Percentiles rank a stretch among this genome's conserved stretches.
These are phyloP conservation scores for Ailuropoda melanoleuca DNA, from an alignment of 2,113 vertebrate species.

Conservation along the genomic window DNA sequence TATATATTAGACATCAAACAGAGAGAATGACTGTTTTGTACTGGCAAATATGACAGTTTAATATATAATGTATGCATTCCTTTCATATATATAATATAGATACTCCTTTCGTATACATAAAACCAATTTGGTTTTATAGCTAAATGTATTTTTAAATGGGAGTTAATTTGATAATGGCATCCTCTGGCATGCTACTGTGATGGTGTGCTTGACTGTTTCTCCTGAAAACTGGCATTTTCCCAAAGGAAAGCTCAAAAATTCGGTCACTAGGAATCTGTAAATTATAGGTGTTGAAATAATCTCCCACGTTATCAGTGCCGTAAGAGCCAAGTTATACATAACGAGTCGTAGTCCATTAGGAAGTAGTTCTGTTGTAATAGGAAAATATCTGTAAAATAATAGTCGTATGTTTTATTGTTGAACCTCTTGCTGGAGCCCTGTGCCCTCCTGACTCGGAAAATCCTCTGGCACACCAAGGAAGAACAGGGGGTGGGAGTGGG, in stretches of 20 bases:
- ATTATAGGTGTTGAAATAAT: not conserved
- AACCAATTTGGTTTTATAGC: slow-evolving; percentile 43
- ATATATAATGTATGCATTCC: not conserved
- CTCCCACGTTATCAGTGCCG: not conserved
- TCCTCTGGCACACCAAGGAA: not conserved
- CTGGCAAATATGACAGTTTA: slow-evolving; percentile 43
- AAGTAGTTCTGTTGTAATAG: not conserved
- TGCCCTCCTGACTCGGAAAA: not conserved
- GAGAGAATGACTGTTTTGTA: not conserved
- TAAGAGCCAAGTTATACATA: not conserved
- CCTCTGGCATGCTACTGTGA: not conserved
- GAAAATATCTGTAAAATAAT: not conserved
- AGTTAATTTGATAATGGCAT: slow-evolving; percentile 49
- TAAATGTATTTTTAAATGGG: slow-evolving; percentile 46
- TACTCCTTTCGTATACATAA: slow-evolving; percentile 14
- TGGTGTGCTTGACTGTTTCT: slow-evolving; percentile 3
- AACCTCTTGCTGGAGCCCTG: not conserved
- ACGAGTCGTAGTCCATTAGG: not conserved
- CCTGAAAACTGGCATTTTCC: slow-evolving; percentile 33
- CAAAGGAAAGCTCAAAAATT: slow-evolving; percentile 33
- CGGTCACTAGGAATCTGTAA: not conserved
- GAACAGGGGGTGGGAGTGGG: not conserved
- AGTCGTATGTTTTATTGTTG: not conserved
- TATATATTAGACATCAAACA: slow-evolving; percentile 28
- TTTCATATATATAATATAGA: not conserved